Evolutionary conservation across 2,113 vertebrate species (phyloP), one percentile per base, ranked within the genome.

Genomic region (Anhinga rufa): DNA sequence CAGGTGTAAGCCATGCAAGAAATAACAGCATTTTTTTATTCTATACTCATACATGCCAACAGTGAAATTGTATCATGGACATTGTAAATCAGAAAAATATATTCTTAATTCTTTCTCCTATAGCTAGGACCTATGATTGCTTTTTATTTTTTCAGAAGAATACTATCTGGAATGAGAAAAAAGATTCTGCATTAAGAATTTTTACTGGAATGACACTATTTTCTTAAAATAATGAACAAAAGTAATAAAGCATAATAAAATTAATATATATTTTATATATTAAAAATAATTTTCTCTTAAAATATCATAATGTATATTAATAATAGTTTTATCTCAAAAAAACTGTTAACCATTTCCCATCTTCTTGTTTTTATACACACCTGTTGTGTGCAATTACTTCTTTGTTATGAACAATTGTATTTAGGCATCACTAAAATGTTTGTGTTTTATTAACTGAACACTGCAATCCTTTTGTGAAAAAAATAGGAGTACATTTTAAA

Each of bases 171-270:
- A 92, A 78, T 36, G 13, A 17, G 13, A 18, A 64, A 38, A 55
- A 88, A 80, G 31, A 60, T 40, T 31, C 49, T 61, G 25, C 15
- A 10, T 82, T 77, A 93, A 44, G 42, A 42, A 18, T 51, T 92
- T 82, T 76, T 83, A 69, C 61, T 89, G 81, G 22, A 92, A 87
- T 36, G 58, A n/a, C 49, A 40, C 29, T 6, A 48, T 84, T 96
- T 88, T 93, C 64, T 89, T 97, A 86, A 96, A 97, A 94, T 48
- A 88, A 95, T 71, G 34, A 96, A 91, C 80, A 78, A 75, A 87
- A 95, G 12, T 52, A 42, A 44, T 42, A 78, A 88, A 82, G 24
- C 4, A 7, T 62, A 78, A 82, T 68, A 93, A 94, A 97, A 94
- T 42, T 92, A 71, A 84, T 90, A 83, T 62, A 76, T 76, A 13